A percentile compares a stretch with the other conserved stretches of the same genome.
Evolutionary conservation across 2,888 invertebrate species (phyloP).

Genomic region (Tenodera sinensis): DNA sequence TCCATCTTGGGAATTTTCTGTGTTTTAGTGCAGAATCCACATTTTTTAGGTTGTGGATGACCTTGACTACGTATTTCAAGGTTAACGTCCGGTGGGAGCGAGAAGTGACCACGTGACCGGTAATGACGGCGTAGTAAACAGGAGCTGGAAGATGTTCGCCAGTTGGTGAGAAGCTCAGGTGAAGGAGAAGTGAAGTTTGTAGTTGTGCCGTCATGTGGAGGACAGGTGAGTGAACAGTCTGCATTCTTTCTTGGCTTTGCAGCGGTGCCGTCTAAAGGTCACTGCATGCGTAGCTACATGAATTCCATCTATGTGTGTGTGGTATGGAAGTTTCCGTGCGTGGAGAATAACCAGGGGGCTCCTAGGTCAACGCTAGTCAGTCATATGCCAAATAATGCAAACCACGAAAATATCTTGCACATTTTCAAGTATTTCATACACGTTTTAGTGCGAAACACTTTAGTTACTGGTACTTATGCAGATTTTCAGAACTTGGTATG

Average conservation of each 20-base stretch:
- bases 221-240: not conserved
- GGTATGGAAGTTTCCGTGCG: not conserved
- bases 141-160: not conserved
- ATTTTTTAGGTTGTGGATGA: not conserved
- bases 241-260: not conserved
- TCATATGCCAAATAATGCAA: too few relatives aligned
- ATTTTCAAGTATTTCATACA: too few relatives aligned
- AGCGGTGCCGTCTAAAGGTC: too few relatives aligned
- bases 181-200: not conserved
- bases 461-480: too few relatives aligned
- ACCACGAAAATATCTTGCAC: too few relatives aligned
- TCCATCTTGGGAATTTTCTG: not conserved
- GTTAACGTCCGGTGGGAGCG: constrained; percentile 1
- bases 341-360: too few relatives aligned
- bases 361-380: not conserved
- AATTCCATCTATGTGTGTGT: too few relatives aligned
- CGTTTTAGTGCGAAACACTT: too few relatives aligned
- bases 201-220: not conserved
- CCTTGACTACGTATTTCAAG: constrained; percentile 12
- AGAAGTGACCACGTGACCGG: not conserved
- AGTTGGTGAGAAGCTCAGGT: not conserved
- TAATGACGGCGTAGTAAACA: not conserved
- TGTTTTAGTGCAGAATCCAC: not conserved
- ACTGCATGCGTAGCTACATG: too few relatives aligned
- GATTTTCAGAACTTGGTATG: too few relatives aligned